A percentile compares a stretch with the other conserved stretches of the same genome.
phyloP scores from a whole-genome alignment of 92 coral and sea anemone genomes.

The Muricea muricata region DNA sequence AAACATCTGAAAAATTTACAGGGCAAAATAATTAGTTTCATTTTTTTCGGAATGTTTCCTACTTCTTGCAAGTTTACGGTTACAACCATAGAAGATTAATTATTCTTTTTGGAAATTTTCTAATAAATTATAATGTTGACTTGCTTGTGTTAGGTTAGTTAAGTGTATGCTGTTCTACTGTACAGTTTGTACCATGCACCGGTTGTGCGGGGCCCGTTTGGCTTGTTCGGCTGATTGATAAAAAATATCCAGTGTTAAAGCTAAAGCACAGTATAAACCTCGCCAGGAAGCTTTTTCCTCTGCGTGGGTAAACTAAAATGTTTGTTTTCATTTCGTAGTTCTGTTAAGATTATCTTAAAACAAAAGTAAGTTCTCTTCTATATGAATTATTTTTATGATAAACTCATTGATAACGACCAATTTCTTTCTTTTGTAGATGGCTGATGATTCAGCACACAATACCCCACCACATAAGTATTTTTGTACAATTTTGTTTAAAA shows the following conservation, averaged over 20 bases:
- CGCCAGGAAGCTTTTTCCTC: neutral
- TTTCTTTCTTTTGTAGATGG: neutral
- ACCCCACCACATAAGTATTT: constrained; percentile 2
- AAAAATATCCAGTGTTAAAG: too few relatives aligned
- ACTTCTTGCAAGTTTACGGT: neutral
- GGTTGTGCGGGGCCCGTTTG: too few relatives aligned
- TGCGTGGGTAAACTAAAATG: neutral
- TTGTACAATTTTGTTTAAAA: neutral
- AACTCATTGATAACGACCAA: neutral
- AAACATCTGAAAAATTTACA: neutral
- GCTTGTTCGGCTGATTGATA: too few relatives aligned
- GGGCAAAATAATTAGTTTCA: neutral
- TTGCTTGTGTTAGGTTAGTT: too few relatives aligned
- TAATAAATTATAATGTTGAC: too few relatives aligned
- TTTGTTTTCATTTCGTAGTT: neutral
- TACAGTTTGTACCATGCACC: too few relatives aligned
- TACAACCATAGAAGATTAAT: neutral
- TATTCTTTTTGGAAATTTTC: neutral
- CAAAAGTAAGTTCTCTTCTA: neutral
- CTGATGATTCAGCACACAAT: neutral
- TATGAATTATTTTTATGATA: neutral
- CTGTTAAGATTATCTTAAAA: neutral
- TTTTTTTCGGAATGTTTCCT: neutral
- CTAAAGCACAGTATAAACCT: too few relatives aligned
- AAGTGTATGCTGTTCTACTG: neutral